Conservation (phyloP, 2,113 vertebrate species). For the Zonotrichia leucophrys region DNA sequence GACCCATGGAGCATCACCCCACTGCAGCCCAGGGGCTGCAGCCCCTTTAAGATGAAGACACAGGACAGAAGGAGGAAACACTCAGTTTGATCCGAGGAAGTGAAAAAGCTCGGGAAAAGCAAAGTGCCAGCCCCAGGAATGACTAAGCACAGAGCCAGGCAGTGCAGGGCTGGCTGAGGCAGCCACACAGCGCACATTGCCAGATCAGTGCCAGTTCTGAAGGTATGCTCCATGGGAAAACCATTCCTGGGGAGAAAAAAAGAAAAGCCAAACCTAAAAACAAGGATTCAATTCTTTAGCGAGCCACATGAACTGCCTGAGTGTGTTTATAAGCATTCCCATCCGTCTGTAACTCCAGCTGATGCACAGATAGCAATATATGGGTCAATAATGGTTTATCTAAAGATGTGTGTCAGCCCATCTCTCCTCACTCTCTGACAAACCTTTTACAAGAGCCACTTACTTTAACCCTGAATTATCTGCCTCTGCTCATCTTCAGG, state of each 20-base stretch:
- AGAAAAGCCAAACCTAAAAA: neutral
- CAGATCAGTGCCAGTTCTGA: neutral
- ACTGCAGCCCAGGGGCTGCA: neutral
- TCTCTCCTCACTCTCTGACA: neutral
- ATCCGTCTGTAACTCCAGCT: fast-evolving
- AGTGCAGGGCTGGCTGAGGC: neutral
- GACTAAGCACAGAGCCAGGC: conserved; percentile 28
- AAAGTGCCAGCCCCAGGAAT: conserved; percentile 1
- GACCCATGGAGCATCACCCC: neutral
- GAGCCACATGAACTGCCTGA: neutral
- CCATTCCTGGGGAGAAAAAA: neutral
- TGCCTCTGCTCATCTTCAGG: neutral
- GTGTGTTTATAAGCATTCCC: neutral
- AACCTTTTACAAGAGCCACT: conserved; percentile 30
- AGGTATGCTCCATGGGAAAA: neutral
- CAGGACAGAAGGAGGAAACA: neutral
- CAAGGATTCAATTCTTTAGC: neutral
- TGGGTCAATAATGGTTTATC: neutral
- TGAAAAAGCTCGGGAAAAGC: neutral
- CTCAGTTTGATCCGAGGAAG: neutral
- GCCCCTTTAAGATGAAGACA: neutral
- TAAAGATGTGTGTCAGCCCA: neutral
- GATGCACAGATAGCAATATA: neutral
- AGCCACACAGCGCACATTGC: neutral
- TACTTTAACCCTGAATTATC: conserved; percentile 56